Conservation (phyloP, 2,888 invertebrate species). For the Cremastobaeus sp. region DNA sequence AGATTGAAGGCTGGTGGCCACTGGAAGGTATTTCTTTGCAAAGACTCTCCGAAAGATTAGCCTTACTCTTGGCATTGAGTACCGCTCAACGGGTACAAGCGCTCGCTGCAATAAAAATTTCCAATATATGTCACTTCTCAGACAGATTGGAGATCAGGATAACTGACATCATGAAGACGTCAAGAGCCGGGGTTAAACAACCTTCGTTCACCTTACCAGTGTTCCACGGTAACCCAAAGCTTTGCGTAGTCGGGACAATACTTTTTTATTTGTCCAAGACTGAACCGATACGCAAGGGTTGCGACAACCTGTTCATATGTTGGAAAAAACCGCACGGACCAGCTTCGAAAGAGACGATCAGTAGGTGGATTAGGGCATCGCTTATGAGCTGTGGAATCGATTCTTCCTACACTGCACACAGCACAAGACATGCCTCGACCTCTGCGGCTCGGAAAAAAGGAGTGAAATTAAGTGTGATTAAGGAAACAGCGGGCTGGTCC, state of each 20-base stretch:
- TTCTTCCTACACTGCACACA: neutral
- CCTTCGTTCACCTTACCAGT: neutral
- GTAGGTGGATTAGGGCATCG: neutral
- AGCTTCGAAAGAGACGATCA: neutral
- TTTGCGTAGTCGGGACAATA: slow-evolving; percentile 25
- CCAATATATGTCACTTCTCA: neutral
- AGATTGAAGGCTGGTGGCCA: neutral
- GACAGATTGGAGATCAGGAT: slow-evolving; percentile 6
- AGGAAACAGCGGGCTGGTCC: neutral
- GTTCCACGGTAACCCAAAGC: slow-evolving; percentile 6
- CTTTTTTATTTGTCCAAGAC: neutral
- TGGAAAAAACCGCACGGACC: neutral
- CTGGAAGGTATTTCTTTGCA: neutral
- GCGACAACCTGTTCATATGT: neutral
- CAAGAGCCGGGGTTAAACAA: slow-evolving; percentile 3
- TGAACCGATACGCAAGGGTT: neutral
- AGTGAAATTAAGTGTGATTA: neutral
- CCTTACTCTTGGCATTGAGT: slow-evolving; percentile 7
- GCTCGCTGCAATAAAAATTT: neutral
- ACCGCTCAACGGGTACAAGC: slow-evolving; percentile 21
- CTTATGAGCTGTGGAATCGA: neutral
- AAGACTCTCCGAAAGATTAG: neutral
- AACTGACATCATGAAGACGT: slow-evolving; percentile 1
- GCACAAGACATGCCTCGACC: neutral
- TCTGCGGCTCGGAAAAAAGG: neutral